These are phyloP conservation scores for Lithosia quadra DNA, from an alignment of 2,888 invertebrate genomes.

Conservation along the genomic window DNA sequence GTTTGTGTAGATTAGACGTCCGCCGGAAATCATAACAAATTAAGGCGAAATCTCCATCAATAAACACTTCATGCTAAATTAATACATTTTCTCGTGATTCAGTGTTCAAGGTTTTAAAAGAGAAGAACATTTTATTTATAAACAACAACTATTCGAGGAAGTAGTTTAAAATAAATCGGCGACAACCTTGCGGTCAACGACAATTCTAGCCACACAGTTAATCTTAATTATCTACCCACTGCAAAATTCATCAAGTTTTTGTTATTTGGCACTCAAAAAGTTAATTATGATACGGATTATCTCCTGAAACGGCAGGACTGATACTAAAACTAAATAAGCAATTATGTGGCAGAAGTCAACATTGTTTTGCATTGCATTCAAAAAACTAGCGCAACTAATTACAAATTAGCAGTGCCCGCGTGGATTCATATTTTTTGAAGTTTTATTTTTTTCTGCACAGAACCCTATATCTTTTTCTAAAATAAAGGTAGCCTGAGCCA, in stretches of 20 bases:
- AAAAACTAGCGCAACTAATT: too few relatives aligned
- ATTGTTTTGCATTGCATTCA: too few relatives aligned
- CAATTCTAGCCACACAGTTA: constrained; percentile 27
- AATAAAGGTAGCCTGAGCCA: too few relatives aligned
- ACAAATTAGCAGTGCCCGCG: too few relatives aligned
- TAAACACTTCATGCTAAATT: constrained; percentile 2
- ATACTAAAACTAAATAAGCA: not conserved
- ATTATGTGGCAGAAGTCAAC: too few relatives aligned
- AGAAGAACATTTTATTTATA: constrained; percentile 14
- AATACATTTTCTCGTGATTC: constrained; percentile 5
- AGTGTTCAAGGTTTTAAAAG: constrained; percentile 16
- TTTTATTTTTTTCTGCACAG: too few relatives aligned
- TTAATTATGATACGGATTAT: not conserved
- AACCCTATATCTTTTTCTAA: too few relatives aligned
- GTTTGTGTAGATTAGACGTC: not conserved
- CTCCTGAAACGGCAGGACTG: not conserved
- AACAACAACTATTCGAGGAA: constrained; percentile 21
- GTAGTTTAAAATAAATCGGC: constrained; percentile 25
- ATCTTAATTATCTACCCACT: not conserved
- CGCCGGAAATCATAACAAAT: constrained; percentile 1
- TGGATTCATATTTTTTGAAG: too few relatives aligned
- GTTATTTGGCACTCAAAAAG: not conserved
- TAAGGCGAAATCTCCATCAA: not conserved
- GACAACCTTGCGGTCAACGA: constrained; percentile 30
- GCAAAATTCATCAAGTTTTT: not conserved